These are phyloP conservation scores for Steatornis caripensis DNA, from an alignment of 2,113 vertebrate genomes.

Conservation along the genomic window DNA sequence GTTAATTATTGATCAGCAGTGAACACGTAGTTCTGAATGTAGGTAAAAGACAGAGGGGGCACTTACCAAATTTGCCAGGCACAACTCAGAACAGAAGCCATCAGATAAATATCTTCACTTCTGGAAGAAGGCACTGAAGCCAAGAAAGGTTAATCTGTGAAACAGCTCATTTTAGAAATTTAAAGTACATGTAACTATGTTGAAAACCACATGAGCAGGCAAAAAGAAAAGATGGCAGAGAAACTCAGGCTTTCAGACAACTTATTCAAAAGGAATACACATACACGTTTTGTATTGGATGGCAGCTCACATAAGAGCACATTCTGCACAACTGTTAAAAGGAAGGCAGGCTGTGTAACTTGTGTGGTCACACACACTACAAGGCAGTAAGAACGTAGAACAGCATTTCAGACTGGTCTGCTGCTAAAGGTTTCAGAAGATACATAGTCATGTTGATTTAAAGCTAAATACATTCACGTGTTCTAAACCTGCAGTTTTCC, in stretches of 20 bases:
- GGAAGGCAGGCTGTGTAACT: not conserved
- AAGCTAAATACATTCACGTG: not conserved
- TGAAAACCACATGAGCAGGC: not conserved
- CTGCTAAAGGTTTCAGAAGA: not conserved
- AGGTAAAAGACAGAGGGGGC: not conserved
- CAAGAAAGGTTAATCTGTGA: not conserved
- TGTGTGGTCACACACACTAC: not conserved
- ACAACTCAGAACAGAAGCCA: not conserved
- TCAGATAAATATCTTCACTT: not conserved
- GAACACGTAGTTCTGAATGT: not conserved
- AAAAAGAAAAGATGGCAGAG: not conserved
- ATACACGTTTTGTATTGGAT: not conserved
- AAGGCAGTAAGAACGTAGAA: not conserved
- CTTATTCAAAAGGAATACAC: not conserved
- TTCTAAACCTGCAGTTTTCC: not conserved
- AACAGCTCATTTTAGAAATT: not conserved
- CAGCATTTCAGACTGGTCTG: not conserved
- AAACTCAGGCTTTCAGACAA: not conserved
- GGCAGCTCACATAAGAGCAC: not conserved
- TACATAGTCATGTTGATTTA: not conserved
- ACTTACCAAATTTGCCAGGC: not conserved
- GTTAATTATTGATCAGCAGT: conserved; percentile 51
- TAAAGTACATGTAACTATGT: not conserved
- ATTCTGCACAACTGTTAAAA: not conserved
- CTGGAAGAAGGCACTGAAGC: not conserved